Percentiles rank a stretch among this genome's conserved stretches.
These are phyloP conservation scores for Psilopogon haemacephalus DNA, from an alignment of 2,113 vertebrate genomes.

Conservation along the genomic window DNA sequence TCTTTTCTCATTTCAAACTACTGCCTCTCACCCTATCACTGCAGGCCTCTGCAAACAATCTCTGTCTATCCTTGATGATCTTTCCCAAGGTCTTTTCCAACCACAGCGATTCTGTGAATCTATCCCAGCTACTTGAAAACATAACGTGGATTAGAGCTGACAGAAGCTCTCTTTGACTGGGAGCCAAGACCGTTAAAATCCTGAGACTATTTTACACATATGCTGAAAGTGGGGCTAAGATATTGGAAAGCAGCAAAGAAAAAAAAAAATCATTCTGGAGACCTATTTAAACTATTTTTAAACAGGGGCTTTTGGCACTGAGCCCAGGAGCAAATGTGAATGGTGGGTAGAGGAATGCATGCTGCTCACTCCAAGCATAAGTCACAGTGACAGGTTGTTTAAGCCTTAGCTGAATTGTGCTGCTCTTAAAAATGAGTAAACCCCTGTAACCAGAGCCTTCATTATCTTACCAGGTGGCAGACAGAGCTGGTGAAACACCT, in stretches of 20 bases:
- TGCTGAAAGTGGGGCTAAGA: not conserved
- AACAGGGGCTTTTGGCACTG: not conserved
- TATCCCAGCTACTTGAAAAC: not conserved
- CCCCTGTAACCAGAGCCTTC: not conserved
- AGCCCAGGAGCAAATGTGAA: not conserved
- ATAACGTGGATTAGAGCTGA: not conserved
- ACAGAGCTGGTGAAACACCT: not conserved
- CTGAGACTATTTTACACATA: not conserved
- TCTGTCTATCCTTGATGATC: too few species aligned
- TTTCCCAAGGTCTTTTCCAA: too few species aligned
- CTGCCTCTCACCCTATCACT: too few species aligned
- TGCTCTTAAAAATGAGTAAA: not conserved
- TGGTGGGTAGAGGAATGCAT: not conserved
- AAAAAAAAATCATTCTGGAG: not conserved
- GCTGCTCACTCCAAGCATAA: not conserved
- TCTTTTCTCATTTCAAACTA: too few species aligned
- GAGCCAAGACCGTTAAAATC: not conserved
- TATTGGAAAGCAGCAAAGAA: not conserved
- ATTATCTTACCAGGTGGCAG: not conserved
- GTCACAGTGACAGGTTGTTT: not conserved
- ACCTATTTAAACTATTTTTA: not conserved
- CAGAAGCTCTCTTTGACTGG: not conserved
- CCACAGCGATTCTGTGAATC: too few species aligned
- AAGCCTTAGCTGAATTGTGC: not conserved
- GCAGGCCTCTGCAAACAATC: too few species aligned